Evolutionary conservation across 1,140 invertebrate genomes (phyloP).

Genomic region (Zaprionus inermis): DNA sequence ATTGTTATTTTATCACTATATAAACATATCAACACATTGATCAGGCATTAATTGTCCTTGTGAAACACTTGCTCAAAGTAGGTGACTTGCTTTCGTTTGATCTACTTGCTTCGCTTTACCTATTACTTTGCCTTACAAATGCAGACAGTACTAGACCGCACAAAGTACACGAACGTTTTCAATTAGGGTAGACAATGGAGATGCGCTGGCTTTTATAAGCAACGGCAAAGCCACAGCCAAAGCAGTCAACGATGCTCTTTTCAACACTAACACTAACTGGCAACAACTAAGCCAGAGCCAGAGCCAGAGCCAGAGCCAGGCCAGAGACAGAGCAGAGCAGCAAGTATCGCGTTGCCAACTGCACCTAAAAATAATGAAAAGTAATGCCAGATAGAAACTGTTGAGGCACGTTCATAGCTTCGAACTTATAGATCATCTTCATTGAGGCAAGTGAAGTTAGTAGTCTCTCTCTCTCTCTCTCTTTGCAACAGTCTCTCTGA

Average conservation of each 20-base stretch:
- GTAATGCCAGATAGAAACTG: conserved; percentile 54
- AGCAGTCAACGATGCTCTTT: conserved; percentile 40
- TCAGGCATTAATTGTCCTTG: not conserved
- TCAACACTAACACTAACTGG: conserved; percentile 24
- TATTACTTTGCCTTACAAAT: conserved; percentile 11
- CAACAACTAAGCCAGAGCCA: conserved; percentile 10
- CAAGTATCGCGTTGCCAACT: conserved; percentile 67
- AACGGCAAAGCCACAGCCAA: conserved; percentile 42
- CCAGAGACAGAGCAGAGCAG: conserved; percentile 10
- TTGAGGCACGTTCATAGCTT: conserved; percentile 71
- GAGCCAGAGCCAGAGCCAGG: conserved; percentile 9
- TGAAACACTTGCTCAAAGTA: not conserved
- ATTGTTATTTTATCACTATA: not conserved
- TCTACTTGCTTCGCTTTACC: conserved; percentile 7
- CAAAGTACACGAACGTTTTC: conserved; percentile 82
- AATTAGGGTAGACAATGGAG: conserved; percentile 84
- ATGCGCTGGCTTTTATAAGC: conserved; percentile 84
- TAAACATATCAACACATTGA: not conserved
- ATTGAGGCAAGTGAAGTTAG: conserved; percentile 11
- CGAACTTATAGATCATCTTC: conserved; percentile 80
- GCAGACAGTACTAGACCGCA: conserved; percentile 38
- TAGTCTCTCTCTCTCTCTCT: conserved; percentile 12
- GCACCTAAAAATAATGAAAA: conserved; percentile 63
- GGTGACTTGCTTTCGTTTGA: not conserved
- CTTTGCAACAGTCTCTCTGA: conserved; percentile 8